Percentiles rank a stretch among this genome's conserved stretches.
These are phyloP conservation scores for Trichopria drosophilae DNA, from an alignment of 2,888 invertebrate genomes.

Conservation along the genomic window DNA sequence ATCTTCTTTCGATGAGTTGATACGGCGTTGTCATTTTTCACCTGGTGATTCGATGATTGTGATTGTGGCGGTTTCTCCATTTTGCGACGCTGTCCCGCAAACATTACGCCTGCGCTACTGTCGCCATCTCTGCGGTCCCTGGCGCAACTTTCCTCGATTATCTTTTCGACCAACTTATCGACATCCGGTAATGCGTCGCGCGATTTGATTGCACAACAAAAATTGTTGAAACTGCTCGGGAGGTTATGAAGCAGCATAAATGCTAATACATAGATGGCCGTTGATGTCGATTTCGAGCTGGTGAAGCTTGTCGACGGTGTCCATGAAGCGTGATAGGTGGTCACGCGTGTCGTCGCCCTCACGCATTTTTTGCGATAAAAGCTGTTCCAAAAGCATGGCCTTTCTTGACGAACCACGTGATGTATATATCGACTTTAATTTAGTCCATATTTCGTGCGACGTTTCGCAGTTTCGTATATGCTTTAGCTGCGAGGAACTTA, in stretches of 20 bases:
- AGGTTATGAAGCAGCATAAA: constrained; percentile 10
- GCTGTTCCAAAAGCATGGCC: constrained; percentile 10
- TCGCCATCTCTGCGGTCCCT: background rate
- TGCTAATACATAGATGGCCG: constrained; percentile 1
- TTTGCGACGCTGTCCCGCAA: background rate
- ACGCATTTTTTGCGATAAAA: constrained; percentile 16
- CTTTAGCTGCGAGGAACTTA: constrained; percentile 13
- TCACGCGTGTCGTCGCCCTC: constrained; percentile 16
- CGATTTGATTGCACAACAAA: constrained; percentile 24
- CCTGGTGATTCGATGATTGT: too few species aligned
- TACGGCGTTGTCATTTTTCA: too few species aligned
- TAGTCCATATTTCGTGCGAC: constrained; percentile 13
- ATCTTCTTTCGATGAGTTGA: background rate
- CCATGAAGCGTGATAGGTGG: constrained; percentile 7
- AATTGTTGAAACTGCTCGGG: constrained; percentile 13
- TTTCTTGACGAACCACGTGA: constrained; percentile 16
- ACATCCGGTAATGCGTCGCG: constrained; percentile 16
- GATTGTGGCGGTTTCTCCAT: too few species aligned
- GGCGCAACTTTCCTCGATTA: too few species aligned
- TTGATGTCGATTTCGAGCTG: background rate
- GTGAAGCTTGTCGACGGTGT: background rate
- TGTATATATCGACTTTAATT: constrained; percentile 14
- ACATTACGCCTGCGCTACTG: background rate
- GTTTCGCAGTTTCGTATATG: constrained; percentile 6
- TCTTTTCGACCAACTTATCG: too few species aligned